Evolutionary conservation across 2,888 invertebrate genomes (phyloP), one percentile per base, ranked within the genome.

Genomic region (Crossocerus cetratus): DNA sequence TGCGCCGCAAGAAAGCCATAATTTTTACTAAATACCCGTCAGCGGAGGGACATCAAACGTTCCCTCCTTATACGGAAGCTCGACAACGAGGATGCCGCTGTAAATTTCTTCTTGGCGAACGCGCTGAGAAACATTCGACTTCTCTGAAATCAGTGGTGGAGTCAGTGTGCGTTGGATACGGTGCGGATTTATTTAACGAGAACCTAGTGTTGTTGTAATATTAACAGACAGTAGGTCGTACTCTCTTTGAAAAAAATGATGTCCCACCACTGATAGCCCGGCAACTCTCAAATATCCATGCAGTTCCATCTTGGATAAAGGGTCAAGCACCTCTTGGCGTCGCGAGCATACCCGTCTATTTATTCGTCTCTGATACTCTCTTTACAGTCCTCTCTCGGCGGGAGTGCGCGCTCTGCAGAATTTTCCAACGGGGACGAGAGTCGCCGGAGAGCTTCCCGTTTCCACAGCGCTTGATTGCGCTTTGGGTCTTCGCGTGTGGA

Each of bases 1-100:
- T 64, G 70, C 60, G 60, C 22, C 68, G 73, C 73, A 82, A 84
- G 82, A 86, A 83, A 76, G 77, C 83, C 80, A 83, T 85, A 85
- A 86, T 86, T 86, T 84, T 74, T 83, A 84, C 84, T 82, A 86
- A 86, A 86, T 83, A 81, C 82, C 77, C 80, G 84, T 80, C 80
- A 81, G 85, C 84, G 82, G 81, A 76, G 63, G 79, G 66, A 80
- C 78, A 81, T 81, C 77, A 78, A 82, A 78, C 80, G 69, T 66
- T 32, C 61, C 13, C 60, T 57, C 82, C 74, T 13, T 82, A 80
- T 73, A 76, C 69, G 82, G 76, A 16, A 69, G 61, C 63, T 71
- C 55, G 67, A 66, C 75, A 4, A 16, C 3, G 55, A 72, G 71
- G 65, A 56, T 57, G 53, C 62, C 49, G 4, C 66, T 43, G 49